Evolutionary conservation across 2,797 vertebrate species (phyloP).

Genomic region (Manis javanica): DNA sequence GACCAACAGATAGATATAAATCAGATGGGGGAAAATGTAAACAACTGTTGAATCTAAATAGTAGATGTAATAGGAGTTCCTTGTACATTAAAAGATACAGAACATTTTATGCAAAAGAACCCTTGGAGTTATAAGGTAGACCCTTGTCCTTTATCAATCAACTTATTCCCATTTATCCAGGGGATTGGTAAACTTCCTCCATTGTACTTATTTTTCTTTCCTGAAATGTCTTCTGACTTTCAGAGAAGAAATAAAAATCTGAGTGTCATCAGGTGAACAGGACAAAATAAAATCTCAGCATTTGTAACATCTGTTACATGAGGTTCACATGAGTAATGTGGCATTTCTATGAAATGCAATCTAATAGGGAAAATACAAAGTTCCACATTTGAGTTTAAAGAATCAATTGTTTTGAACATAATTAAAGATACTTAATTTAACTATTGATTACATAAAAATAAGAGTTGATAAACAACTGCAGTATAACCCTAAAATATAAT

Average conservation of each 20-base stretch:
- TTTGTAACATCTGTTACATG: neutral
- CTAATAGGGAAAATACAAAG: neutral
- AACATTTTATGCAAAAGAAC: neutral
- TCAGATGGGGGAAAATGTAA: neutral
- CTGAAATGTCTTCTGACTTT: conserved; percentile 5
- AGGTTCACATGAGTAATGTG: neutral
- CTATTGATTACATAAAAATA: neutral
- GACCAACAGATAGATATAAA: neutral
- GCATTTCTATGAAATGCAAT: neutral
- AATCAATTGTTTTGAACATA: neutral
- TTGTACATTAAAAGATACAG: neutral
- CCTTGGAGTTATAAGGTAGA: neutral
- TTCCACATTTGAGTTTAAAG: neutral
- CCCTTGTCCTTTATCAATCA: neutral
- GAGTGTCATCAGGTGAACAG: neutral
- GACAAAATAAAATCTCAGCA: neutral
- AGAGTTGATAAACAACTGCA: neutral
- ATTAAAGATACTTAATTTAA: neutral
- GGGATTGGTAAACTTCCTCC: neutral
- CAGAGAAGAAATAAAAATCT: neutral
- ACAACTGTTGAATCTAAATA: neutral
- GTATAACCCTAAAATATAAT: neutral
- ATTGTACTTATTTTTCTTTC: neutral
- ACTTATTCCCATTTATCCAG: neutral
- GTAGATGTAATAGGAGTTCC: neutral